Evolutionary conservation across 2,797 vertebrate genomes (phyloP).

Genomic region (Macropodus opercularis): DNA sequence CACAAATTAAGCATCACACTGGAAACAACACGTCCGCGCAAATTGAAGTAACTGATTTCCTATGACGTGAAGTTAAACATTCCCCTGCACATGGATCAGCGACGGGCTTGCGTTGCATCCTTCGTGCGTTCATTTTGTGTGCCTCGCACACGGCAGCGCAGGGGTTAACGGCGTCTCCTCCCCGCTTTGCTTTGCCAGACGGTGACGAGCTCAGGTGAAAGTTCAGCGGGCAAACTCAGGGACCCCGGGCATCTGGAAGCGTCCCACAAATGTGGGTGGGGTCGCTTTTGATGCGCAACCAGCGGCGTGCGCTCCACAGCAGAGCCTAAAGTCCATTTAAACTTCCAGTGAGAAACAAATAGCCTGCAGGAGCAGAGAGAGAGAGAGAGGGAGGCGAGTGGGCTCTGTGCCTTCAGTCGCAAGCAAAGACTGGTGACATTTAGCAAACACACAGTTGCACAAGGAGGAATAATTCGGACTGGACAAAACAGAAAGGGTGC

Average conservation of each 20-base stretch:
- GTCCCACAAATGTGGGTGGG: constrained; percentile 77
- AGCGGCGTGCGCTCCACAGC: constrained; percentile 57
- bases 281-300: constrained; percentile 77
- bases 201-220: constrained; percentile 83
- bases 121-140: background rate
- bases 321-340: constrained; percentile 51
- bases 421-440: constrained; percentile 17
- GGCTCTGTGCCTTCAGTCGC: constrained; percentile 19
- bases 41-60: background rate
- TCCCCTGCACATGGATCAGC: background rate
- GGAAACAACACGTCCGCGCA: background rate
- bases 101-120: background rate
- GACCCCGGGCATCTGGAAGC: constrained; percentile 63
- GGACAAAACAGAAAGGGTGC: constrained; percentile 33
- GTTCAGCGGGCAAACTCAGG: constrained; percentile 69
- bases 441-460: constrained; percentile 8
- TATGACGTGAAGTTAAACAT: background rate
- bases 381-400: constrained; percentile 15
- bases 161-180: constrained; percentile 71
- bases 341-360: constrained; percentile 46
- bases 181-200: constrained; percentile 57
- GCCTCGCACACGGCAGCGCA: constrained; percentile 25
- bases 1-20: background rate
- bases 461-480: constrained; percentile 45
- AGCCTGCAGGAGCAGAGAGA: constrained; percentile 40